These are phyloP conservation scores for Lordiphosa stackelbergi DNA, from an alignment of 1,140 invertebrate species.

Conservation along the genomic window DNA sequence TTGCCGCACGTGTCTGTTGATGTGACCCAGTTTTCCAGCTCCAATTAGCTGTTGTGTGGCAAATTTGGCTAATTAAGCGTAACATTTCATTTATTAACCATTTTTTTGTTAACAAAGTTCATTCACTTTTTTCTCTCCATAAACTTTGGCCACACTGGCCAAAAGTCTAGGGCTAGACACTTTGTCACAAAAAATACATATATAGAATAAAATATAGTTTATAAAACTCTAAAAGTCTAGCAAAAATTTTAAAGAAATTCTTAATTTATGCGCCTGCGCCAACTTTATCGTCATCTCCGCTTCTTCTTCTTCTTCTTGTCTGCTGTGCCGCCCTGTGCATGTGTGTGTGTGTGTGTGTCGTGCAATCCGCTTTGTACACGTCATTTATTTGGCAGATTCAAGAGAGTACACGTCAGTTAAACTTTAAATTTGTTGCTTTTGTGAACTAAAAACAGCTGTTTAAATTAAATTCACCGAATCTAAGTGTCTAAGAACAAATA, in stretches of 20 bases:
- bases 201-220: too few species aligned
- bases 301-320: conserved; percentile 16
- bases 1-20: conserved; percentile 22
- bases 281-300: conserved; percentile 9
- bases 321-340: conserved; percentile 5
- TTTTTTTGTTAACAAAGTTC: conserved; percentile 31
- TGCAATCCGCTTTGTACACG: conserved; percentile 66
- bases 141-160: conserved; percentile 1
- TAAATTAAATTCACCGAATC: conserved; percentile 21
- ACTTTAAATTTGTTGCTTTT: too few species aligned
- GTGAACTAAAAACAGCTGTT: conserved; percentile 39
- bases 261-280: conserved; percentile 44
- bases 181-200: neutral
- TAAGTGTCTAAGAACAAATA: too few species aligned
- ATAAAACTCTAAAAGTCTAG: neutral
- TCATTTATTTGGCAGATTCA: conserved; percentile 48
- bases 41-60: neutral
- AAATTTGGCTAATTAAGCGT: conserved; percentile 7
- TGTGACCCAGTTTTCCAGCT: too few species aligned
- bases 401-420: conserved; percentile 51
- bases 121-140: conserved; percentile 22
- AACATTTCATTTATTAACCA: conserved; percentile 16
- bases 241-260: neutral
- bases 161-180: neutral
- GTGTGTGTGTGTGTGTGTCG: conserved; percentile 12